Conservation (phyloP, 2,797 vertebrate genomes). For the Neosalanx taihuensis region DNA sequence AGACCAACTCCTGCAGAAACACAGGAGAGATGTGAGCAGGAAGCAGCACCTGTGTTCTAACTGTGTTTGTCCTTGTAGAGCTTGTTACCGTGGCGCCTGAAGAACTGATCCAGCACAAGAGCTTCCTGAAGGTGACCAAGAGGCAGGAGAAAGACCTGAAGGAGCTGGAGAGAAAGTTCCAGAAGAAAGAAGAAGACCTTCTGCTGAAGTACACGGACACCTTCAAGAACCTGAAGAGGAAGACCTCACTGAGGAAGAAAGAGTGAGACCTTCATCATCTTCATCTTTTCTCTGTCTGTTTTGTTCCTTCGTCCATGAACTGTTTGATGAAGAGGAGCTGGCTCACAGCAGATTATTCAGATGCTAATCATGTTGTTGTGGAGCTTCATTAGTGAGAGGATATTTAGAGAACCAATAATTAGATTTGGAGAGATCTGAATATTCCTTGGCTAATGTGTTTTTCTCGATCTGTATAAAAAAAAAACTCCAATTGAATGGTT, state of each 20-base stretch:
- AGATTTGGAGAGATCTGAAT: constrained; percentile 28
- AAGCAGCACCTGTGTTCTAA: constrained; percentile 4
- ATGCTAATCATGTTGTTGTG: constrained; percentile 47
- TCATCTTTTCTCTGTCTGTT: constrained; percentile 15
- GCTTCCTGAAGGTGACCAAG: constrained; percentile 84
- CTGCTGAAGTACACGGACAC: constrained; percentile 78
- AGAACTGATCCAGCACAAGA: constrained; percentile 87
- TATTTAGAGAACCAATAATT: constrained; percentile 32
- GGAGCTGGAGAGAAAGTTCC: constrained; percentile 81
- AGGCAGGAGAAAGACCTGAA: constrained; percentile 91
- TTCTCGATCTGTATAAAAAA: constrained; percentile 13
- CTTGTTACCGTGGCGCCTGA: constrained; percentile 75
- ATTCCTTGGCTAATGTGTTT: constrained; percentile 41
- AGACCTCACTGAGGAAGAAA: constrained; percentile 80
- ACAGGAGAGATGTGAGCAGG: not conserved
- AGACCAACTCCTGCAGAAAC: not conserved
- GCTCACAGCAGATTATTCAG: constrained; percentile 34
- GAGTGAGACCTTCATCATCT: constrained; percentile 75
- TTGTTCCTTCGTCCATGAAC: constrained; percentile 20
- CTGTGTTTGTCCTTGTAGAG: constrained; percentile 62
- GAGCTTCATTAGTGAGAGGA: constrained; percentile 32
- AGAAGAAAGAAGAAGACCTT: constrained; percentile 84
- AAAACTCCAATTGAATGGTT: constrained; percentile 26
- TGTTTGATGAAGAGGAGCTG: constrained; percentile 30
- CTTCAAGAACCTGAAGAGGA: constrained; percentile 74